phyloP scores from a whole-genome alignment of 2,113 vertebrate species.

The Jacana jacana region DNA sequence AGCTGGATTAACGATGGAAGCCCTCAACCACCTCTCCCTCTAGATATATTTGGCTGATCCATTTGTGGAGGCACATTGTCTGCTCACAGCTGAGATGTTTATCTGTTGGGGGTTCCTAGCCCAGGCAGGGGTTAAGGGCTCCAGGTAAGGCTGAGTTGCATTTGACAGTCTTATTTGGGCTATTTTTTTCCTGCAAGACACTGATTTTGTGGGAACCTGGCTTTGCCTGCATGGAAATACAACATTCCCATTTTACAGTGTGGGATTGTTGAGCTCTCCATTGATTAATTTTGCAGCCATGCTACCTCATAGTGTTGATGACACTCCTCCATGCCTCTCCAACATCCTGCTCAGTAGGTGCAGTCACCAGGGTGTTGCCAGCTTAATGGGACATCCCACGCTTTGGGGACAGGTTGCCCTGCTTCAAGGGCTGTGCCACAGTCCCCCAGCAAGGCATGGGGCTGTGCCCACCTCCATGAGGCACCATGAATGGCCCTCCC shows the following conservation, averaged over 20 bases:
- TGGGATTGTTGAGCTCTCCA: neutral
- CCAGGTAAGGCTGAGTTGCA: neutral
- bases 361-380: neutral
- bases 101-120: neutral
- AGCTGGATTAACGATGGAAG: neutral
- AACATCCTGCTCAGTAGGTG: neutral
- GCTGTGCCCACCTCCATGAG: neutral
- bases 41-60: neutral
- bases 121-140: neutral
- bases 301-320: neutral
- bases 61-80: neutral
- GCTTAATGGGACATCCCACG: neutral
- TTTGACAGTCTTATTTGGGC: neutral
- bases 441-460: neutral
- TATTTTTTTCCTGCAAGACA: neutral
- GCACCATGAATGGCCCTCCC: neutral
- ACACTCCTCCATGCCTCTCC: neutral
- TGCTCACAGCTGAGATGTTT: neutral
- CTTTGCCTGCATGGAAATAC: neutral
- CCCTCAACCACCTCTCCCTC: neutral
- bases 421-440: neutral
- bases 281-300: neutral
- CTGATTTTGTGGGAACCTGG: neutral
- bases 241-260: neutral
- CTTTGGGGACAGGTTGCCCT: neutral